A percentile compares a stretch with the other conserved stretches of the same genome.
Evolutionary conservation across 2,888 invertebrate species (phyloP).

Genomic region (Caenorhabditis imperialis): DNA sequence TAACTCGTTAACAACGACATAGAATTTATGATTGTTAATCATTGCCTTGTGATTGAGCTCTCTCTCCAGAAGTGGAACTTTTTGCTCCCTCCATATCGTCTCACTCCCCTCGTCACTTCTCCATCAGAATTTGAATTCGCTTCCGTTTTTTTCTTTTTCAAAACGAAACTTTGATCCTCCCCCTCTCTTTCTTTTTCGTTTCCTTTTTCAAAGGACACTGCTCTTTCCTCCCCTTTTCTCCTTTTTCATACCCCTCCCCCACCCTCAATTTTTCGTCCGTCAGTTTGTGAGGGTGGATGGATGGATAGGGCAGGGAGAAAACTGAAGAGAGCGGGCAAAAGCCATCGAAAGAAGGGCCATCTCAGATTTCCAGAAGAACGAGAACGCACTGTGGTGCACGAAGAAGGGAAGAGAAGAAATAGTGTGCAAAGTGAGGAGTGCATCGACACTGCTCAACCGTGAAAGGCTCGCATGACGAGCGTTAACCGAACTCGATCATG

Average conservation of each 20-base stretch:
- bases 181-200: slow-evolving; percentile 13
- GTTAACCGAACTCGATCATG: slow-evolving; percentile 48
- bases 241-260: slow-evolving; percentile 7
- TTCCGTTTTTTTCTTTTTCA: not conserved
- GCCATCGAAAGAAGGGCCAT: slow-evolving; percentile 29
- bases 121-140: slow-evolving; percentile 12
- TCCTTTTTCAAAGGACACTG: slow-evolving; percentile 38
- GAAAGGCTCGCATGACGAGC: slow-evolving; percentile 57
- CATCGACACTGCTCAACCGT: slow-evolving; percentile 50
- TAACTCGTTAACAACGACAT: no score
- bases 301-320: slow-evolving; percentile 16
- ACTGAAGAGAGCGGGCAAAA: slow-evolving; percentile 5
- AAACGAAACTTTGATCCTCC: slow-evolving; percentile 48
- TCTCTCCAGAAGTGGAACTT: no score
- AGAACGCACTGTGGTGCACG: slow-evolving; percentile 51
- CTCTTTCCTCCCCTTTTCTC: slow-evolving; percentile 21
- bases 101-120: slow-evolving; percentile 16
- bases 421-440: slow-evolving; percentile 45
- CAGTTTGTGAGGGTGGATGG: slow-evolving; percentile 37
- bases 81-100: not conserved
- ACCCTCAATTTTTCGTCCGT: not conserved
- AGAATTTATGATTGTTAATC: no score
- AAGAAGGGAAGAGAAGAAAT: slow-evolving; percentile 41
- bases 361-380: slow-evolving; percentile 51
- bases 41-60: no score